These are phyloP conservation scores for Tympanuchus pallidicinctus DNA, from an alignment of 2,113 vertebrate species.

Conservation along the genomic window DNA sequence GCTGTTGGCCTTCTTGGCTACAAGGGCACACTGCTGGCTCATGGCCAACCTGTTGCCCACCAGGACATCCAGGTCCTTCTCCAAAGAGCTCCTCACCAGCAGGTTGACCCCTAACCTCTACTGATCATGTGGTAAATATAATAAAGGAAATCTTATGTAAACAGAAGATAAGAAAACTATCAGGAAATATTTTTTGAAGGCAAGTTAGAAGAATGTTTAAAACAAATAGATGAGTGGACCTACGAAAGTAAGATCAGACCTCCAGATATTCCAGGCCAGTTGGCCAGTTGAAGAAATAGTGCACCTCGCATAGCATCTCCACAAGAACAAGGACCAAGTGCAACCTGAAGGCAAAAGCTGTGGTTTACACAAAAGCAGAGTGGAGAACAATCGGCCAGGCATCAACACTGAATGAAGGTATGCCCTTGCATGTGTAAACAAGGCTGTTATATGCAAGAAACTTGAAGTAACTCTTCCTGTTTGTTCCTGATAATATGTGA, in stretches of 20 bases:
- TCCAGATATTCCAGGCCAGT: background rate
- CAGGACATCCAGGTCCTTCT: too few species aligned
- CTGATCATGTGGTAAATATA: background rate
- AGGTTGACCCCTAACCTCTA: too few species aligned
- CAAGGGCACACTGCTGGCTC: too few species aligned
- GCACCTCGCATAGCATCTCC: background rate
- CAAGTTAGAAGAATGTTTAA: background rate
- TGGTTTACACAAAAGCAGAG: background rate
- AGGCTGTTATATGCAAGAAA: background rate
- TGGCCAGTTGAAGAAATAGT: background rate
- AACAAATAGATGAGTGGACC: background rate
- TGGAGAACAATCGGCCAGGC: fast-evolving
- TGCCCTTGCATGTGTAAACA: background rate
- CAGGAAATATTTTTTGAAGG: background rate
- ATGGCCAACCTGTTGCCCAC: too few species aligned
- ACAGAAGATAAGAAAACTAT: background rate
- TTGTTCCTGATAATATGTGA: background rate
- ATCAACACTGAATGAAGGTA: background rate
- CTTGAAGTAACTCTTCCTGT: background rate
- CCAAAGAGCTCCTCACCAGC: too few species aligned
- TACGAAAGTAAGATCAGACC: background rate
- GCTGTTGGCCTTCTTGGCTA: too few species aligned
- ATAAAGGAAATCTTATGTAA: background rate
- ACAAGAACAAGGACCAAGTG: background rate
- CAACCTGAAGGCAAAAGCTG: background rate